Base-by-base conservation (phyloP, 30 jellyfish, hydroid and myxozoan genomes). In the Turritopsis dohrnii region DNA sequence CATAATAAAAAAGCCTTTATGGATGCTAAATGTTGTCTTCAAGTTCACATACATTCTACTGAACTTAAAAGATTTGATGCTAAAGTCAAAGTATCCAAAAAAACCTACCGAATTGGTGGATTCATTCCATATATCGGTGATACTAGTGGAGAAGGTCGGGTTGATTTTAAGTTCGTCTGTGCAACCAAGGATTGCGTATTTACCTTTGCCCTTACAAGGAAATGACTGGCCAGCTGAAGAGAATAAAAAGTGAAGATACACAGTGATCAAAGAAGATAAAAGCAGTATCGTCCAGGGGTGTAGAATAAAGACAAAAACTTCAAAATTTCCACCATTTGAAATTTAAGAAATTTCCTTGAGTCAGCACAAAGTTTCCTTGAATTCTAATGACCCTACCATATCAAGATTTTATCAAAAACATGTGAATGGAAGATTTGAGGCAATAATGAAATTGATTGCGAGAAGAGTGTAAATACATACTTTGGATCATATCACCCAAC, bases 401-500 rank as follows among this genome's bases (percentile, higher is more conserved):
- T n/a, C n/a, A n/a, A n/a, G n/a, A n/a, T n/a, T n/a, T n/a, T n/a
- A n/a, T n/a, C n/a, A n/a, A n/a, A n/a, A n/a, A n/a, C n/a, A n/a
- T n/a, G n/a, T n/a, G n/a, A n/a, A n/a, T n/a, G n/a, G n/a, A n/a
- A n/a, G n/a, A n/a, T n/a, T n/a, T n/a, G n/a, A n/a, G n/a, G n/a
- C n/a, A n/a, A n/a, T n/a, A n/a, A n/a, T n/a, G n/a, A n/a, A n/a
- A n/a, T n/a, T n/a, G n/a, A n/a, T n/a, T n/a, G n/a, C n/a, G n/a
- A n/a, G n/a, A n/a, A n/a, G n/a, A n/a, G n/a, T 29, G 0, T 8
- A 1, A 22, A 9, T 0, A 27, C 80, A 16, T 81, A 89, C 99
- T 85, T 87, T 89, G 97, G 23, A 94, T 52, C 95, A 94, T 94
- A 75, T 94, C 99, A 21, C 97, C 95, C 18, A 94, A 95, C 99